Conservation (phyloP, 1,140 invertebrate species). For the Bombus polaris region DNA sequence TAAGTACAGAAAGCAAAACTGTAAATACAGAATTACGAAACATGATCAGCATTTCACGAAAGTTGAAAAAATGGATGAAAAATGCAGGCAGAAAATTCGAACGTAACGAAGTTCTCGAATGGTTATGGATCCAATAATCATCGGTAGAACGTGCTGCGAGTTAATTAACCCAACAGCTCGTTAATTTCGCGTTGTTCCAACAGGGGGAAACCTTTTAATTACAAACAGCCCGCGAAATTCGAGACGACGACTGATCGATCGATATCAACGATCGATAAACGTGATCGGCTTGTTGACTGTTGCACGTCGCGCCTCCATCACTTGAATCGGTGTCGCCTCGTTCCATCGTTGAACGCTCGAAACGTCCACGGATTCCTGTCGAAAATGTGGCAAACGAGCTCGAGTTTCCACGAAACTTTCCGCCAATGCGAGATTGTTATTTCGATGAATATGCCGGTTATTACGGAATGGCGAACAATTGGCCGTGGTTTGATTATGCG, state of each 20-base stretch:
- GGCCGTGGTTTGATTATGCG: conserved; percentile 14
- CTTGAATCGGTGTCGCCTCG: background rate
- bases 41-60: too few species aligned
- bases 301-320: too few species aligned
- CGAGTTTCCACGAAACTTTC: conserved; percentile 4
- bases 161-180: conserved; percentile 8
- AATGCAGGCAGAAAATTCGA: background rate
- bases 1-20: too few species aligned
- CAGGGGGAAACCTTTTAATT: conserved; percentile 10
- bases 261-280: background rate
- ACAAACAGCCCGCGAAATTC: conserved; percentile 11
- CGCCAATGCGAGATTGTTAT: conserved; percentile 3
- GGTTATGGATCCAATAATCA: conserved; percentile 10
- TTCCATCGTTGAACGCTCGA: background rate
- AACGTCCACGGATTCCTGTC: background rate
- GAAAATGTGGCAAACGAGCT: background rate
- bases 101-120: background rate
- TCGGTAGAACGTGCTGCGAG: background rate
- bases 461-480: conserved; percentile 15
- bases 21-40: too few species aligned
- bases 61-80: background rate
- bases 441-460: conserved; percentile 6
- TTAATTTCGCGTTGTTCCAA: conserved; percentile 18
- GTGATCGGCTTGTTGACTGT: background rate
- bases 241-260: background rate